Base-by-base conservation (phyloP, 2,888 invertebrate species). In the Eupithecia subumbrata region DNA sequence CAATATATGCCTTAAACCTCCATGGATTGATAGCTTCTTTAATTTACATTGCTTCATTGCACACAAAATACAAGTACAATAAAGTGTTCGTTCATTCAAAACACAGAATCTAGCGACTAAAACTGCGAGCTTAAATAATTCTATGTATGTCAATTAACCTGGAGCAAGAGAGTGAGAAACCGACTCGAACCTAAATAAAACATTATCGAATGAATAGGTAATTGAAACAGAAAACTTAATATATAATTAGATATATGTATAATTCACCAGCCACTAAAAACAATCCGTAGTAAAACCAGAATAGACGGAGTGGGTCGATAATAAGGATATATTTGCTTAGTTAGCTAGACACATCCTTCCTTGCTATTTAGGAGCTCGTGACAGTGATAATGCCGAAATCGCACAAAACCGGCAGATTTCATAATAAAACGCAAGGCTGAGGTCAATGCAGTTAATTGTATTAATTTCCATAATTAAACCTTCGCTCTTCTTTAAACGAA, bases 391-490 rank as follows among this genome's bases (percentile, higher is more conserved):
- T 71, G 73, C 69, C 75, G 71, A 72, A 56, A 52, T 52, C 52
- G 9, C 9, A 22, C 22, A 1, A 56, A 74, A 73, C 81, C 78
- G 81, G 79, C 22, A 60, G 60, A 60, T 80, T 76, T 76, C 56
- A 73, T 74, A 68, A 78, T 79, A 76, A 78, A 78, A 76, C 69
- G 7, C 79, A 79, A 80, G 80, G 81, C 60, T 76, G 72, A 77
- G 79, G 81, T 72, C 80, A 77, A 71, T 73, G 76, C 25, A 45
- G 60, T 74, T 74, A 74, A 72, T 74, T 76, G 69, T 76, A 79
- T 81, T 74, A 80, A 79, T 80, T 77, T 73, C 69, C 70, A 45
- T 79, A 78, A 80, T 78, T 72, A 72, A 67, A 76, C 75, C 76
- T 79, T 76, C 73, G 74, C 30, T 80, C 80, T 76, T 80, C 80